These are phyloP conservation scores for Mormyrus proboscirostris DNA, from an alignment of 2,797 vertebrate species.

Conservation along the genomic window DNA sequence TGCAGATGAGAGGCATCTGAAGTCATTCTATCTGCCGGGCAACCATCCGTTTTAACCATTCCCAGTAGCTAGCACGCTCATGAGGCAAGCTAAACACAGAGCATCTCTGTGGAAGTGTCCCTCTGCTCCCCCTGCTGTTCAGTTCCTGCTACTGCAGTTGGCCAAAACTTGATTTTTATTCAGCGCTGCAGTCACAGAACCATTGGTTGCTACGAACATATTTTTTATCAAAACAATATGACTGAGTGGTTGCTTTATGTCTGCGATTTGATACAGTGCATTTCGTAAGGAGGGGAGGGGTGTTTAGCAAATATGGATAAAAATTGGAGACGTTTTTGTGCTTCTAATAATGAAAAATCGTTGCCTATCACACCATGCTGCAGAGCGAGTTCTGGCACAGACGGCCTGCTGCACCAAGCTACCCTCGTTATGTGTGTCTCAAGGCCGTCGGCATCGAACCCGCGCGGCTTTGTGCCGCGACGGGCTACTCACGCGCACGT, in stretches of 20 bases:
- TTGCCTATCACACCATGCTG: background rate
- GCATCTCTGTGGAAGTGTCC: background rate
- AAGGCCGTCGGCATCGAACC: background rate
- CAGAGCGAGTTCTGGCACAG: background rate
- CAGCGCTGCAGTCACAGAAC: background rate
- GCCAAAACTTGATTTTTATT: background rate
- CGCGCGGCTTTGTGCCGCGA: background rate
- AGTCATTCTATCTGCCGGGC: background rate
- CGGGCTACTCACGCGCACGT: conserved; percentile 28
- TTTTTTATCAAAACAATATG: background rate
- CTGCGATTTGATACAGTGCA: background rate
- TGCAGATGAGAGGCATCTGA: conserved; percentile 3
- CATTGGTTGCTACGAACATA: background rate
- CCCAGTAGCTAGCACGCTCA: background rate
- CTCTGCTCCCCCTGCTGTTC: conserved; percentile 75
- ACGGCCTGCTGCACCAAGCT: background rate
- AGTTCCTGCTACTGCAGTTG: conserved; percentile 34
- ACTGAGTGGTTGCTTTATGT: background rate
- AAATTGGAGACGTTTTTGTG: background rate
- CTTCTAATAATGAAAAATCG: background rate
- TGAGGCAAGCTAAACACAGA: background rate
- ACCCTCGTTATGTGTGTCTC: background rate
- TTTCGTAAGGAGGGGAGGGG: background rate
- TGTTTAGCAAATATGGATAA: background rate
- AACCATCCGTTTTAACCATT: background rate